Evolutionary conservation across 2,888 invertebrate genomes (phyloP), one percentile per base, ranked within the genome.

Genomic region (Leptinotarsa rubiginosa): DNA sequence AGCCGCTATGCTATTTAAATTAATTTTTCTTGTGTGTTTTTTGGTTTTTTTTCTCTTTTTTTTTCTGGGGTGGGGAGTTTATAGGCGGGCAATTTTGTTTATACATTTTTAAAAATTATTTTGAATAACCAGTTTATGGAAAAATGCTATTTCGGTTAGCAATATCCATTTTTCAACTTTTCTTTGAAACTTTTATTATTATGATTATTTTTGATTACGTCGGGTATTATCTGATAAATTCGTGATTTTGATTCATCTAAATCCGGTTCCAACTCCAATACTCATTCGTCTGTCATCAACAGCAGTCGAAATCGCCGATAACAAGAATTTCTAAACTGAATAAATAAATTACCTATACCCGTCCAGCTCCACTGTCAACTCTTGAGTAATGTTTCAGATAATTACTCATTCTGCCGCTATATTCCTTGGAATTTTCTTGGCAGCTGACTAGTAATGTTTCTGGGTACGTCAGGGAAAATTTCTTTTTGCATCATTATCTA

Each of bases 361-460:
- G 18, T 52, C 18, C 52, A 52, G 12, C 52, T 4, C 20, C 22
- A 12, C 56, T 56, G 56, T 56, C 56, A 56, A 20, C 56, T 22
- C 20, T 15, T 22, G 56, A 56, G 22, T 25, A 56, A 56, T 20
- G 56, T 56, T 56, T 22, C 25, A 20, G 22, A 56, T 22, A 56
- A 56, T 56, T 22, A 56, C 15, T 56, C 56, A 56, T 56, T 13
- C 56, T 56, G 56, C 22, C 22, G 56, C 22, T 56, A 20, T 56
- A 22, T 22, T 18, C 22, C 56, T 56, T 56, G 56, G 20, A 56
- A 56, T 25, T 56, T 56, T 56, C 56, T 56, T 56, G 56, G 56
- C 56, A 56, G 56, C 15, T 22, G 15, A 18, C 22, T 56, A 20
- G 56, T 22, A 56, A 56, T 56, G 22, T 20, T 25, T 56, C 56